Conservation (phyloP, 1,140 invertebrate species). For the Drosophila micromelanica region DNA sequence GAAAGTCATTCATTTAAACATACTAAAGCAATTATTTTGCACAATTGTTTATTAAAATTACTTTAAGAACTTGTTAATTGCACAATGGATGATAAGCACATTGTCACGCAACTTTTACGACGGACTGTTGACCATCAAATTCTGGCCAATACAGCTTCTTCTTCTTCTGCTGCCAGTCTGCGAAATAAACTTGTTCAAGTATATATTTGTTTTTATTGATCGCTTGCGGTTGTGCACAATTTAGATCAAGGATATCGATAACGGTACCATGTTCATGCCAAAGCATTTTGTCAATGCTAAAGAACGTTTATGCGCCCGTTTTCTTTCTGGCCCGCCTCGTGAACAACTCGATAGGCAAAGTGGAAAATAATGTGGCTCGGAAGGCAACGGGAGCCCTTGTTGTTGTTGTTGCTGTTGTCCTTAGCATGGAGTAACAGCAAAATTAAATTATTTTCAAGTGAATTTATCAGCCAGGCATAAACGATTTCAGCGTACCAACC, state of each 20-base stretch:
- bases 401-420: constrained; percentile 22
- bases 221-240: constrained; percentile 79
- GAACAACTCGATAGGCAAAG: constrained; percentile 73
- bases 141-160: neutral
- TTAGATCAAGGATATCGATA: constrained; percentile 81
- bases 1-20: constrained; percentile 17
- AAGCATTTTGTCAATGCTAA: constrained; percentile 74
- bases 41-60: constrained; percentile 70
- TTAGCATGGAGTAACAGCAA: constrained; percentile 47
- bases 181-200: constrained; percentile 65
- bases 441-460: constrained; percentile 75
- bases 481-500: constrained; percentile 42
- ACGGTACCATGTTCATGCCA: constrained; percentile 64
- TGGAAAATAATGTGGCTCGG: constrained; percentile 76
- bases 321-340: constrained; percentile 63
- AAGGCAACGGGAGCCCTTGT: constrained; percentile 36
- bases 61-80: constrained; percentile 74
- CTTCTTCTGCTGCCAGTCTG: constrained; percentile 19
- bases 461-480: constrained; percentile 67
- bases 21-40: constrained; percentile 59
- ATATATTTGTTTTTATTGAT: constrained; percentile 63
- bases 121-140: neutral
- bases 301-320: constrained; percentile 76
- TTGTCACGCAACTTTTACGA: constrained; percentile 6
- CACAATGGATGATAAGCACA: constrained; percentile 35